These are phyloP conservation scores for Papilio glaucus DNA, from an alignment of 1,140 invertebrate species.

Conservation along the genomic window DNA sequence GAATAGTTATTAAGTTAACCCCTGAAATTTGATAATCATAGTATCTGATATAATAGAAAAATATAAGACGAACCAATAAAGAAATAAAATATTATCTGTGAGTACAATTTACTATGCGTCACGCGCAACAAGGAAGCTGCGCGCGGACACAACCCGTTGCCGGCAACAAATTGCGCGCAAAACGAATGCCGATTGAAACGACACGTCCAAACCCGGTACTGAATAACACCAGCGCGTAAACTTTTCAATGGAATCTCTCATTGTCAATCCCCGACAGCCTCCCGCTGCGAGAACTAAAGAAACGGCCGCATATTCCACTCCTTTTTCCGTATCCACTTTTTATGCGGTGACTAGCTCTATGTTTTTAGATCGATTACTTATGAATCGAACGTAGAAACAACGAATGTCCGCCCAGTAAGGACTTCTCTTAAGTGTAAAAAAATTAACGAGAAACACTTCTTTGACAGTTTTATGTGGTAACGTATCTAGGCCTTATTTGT, in stretches of 20 bases:
- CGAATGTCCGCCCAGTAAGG: not conserved
- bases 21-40: too few relatives aligned
- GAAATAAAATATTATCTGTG: not conserved
- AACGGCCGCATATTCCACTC: constrained; percentile 6
- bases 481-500: not conserved
- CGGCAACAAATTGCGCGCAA: constrained; percentile 43
- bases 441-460: constrained; percentile 4
- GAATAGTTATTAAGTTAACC: too few relatives aligned
- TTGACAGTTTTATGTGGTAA: not conserved
- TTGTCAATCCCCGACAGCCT: constrained; percentile 21
- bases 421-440: constrained; percentile 18
- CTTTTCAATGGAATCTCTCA: constrained; percentile 31
- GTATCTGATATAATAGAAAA: too few relatives aligned
- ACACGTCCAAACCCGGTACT: constrained; percentile 2
- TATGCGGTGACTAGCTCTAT: not conserved
- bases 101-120: not conserved
- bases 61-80: too few relatives aligned
- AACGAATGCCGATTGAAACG: constrained; percentile 46
- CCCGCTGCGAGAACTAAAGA: constrained; percentile 9
- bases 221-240: constrained; percentile 12
- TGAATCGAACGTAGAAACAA: not conserved
- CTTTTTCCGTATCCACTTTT: constrained; percentile 31
- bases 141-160: constrained; percentile 35
- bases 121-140: constrained; percentile 33
- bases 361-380: constrained; percentile 26